Evolutionary conservation across 2,888 invertebrate species (phyloP), one percentile per base, ranked within the genome.

Genomic region (Drosophila stalkeri): DNA sequence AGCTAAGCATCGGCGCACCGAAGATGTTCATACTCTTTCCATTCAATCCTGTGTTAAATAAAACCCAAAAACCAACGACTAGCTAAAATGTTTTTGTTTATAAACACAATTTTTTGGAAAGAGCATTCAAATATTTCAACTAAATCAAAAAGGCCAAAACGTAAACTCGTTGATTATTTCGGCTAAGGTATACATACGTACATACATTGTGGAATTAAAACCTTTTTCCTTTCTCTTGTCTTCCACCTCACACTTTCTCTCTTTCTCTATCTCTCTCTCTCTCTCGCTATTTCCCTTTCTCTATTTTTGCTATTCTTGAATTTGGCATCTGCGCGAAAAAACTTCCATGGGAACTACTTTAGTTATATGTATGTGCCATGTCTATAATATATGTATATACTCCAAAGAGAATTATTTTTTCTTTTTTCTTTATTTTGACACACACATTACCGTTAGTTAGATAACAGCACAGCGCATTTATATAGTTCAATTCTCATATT

Each of bases 71-170:
- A 16, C 27, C 49, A 43, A 23, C 43, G 61, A 54, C 76, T 72
- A 75, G 75, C 67, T 33, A 2, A 11, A 11, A 33, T 7, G 23
- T 23, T 39, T n/a, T 54, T 16, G 37, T 1, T 23, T 54, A n/a
- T 3, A 23, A 37, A n/a, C 39, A 54, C 20, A 9, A 37, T 20
- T 14, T 14, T 64, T 61, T 61, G 72, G 66, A 86, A 86, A 83
- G 75, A 77, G 81, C 51, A 64, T 57, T 57, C 35, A 52, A 74
- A 89, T 75, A 81, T 71, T 89, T 85, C 35, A 87, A 85, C 80
- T 81, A 84, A 89, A 76, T 65, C 51, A 33, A 67, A 68, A 54
- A 63, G 75, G 71, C 64, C 80, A 67, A 70, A 81, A 74, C 62
- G 59, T 70, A 67, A 72, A 72, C 59, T 82, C 56, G 62, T 62